Evolutionary conservation across 37 sponge, comb jelly and placozoan species (phyloP), one percentile per base, ranked within the genome.

Genomic region (Cladorhizidae sp.): DNA sequence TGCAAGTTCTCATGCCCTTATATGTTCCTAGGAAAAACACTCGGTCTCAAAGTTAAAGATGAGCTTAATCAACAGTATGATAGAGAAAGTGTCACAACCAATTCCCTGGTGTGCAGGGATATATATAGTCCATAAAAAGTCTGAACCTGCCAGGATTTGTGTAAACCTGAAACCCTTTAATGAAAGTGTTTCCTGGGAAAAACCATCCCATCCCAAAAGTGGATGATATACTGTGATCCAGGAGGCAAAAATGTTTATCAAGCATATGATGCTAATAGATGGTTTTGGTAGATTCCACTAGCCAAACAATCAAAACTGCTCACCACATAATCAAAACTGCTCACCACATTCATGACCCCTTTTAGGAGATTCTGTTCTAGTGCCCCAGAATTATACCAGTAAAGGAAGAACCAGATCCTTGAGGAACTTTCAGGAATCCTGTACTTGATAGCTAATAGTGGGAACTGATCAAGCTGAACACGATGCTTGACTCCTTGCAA

Each of bases 251-350:
- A 25, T 74, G 5, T 87, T 87, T 42, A 75, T 61, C 70, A 87
- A 74, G 37, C 70, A 80, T n/a, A n/a, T 0, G 87, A 87, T 37
- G 63, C 88, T 23, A 81, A 75, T 33, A 67, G 75, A 64, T 80
- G 87, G 28, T 86, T 86, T 64, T 86, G 87, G 87, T 80, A 86
- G 62, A 80, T 86, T 43, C 80, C 87, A n/a, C 41, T 86, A 25
- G 29, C 80, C n/a, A 20, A 71, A 40, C 40, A 70, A 21, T 57
- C 79, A 35, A 38, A n/a, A n/a, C n/a, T n/a, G n/a, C n/a, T n/a
- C n/a, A n/a, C n/a, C n/a, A n/a, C n/a, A n/a, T n/a, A n/a, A n/a
- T n/a, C n/a, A n/a, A n/a, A 55, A 3, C 41, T 65, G 14, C 67
- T 86, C 41, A 86, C 87, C 1, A 86, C 87, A 8, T 86, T 79